A percentile compares a stretch with the other conserved stretches of the same genome.
Conservation (phyloP, 2,797 vertebrate species). For the Myiothlypis chrysogaster region DNA sequence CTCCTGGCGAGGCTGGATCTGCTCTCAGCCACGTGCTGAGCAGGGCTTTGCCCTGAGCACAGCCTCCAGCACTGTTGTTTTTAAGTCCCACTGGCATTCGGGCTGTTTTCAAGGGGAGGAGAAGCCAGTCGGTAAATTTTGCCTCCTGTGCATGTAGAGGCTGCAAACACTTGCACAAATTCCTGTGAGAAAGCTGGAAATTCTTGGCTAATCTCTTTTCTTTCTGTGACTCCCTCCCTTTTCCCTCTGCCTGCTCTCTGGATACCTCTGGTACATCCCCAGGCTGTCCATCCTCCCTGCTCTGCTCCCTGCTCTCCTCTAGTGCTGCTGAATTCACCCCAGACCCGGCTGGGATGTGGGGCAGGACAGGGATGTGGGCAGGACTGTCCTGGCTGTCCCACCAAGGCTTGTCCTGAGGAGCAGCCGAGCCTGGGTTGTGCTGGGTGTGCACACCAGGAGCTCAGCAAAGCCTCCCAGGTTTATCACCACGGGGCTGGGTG, state of each 20-base stretch:
- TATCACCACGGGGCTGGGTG: not conserved
- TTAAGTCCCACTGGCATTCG: not conserved
- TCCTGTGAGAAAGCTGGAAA: not conserved
- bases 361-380: not conserved
- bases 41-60: not conserved
- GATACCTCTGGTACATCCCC: not conserved
- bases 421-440: accelerated
- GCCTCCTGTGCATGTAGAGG: not conserved
- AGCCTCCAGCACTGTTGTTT: not conserved
- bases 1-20: accelerated
- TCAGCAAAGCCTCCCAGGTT: not conserved
- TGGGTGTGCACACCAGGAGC: not conserved
- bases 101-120: not conserved
- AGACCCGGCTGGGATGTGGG: accelerated
- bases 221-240: not conserved
- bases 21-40: not conserved
- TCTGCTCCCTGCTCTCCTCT: accelerated
- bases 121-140: not conserved
- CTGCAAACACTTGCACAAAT: not conserved
- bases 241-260: not conserved
- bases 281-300: accelerated
- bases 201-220: not conserved
- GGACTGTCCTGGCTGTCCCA: not conserved
- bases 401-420: not conserved
- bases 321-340: accelerated